Evolutionary conservation across 2,113 vertebrate species (phyloP).

Genomic region (Ptilorrhoa leucosticta): DNA sequence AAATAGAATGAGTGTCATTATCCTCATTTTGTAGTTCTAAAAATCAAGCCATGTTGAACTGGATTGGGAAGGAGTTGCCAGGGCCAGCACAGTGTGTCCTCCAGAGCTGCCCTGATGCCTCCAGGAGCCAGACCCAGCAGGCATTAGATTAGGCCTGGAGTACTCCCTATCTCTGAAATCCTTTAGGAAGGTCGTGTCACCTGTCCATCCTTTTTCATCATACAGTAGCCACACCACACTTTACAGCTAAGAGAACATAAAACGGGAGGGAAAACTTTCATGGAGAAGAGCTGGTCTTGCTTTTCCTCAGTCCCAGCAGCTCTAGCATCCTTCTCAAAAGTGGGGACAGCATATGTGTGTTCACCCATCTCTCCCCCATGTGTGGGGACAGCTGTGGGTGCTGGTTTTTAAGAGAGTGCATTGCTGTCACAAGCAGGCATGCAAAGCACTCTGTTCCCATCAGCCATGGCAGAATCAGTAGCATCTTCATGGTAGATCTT

Average conservation of each 20-base stretch:
- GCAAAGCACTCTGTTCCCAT: neutral
- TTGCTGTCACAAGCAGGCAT: neutral
- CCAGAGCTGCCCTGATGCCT: neutral
- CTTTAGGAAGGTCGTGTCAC: neutral
- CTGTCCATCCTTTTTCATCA: neutral
- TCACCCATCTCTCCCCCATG: rapidly evolving
- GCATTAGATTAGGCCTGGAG: neutral
- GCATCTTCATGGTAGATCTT: neutral
- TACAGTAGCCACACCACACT: no score
- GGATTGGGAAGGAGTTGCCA: neutral
- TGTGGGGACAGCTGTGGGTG: neutral
- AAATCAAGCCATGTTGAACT: neutral
- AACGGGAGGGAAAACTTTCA: neutral
- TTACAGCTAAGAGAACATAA: neutral
- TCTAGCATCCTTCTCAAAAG: neutral
- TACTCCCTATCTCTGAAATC: neutral
- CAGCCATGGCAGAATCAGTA: neutral
- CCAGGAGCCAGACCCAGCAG: neutral
- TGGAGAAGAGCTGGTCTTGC: neutral
- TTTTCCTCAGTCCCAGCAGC: neutral
- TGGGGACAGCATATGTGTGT: neutral
- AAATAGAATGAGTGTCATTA: neutral
- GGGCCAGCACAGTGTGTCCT: neutral
- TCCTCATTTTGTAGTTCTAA: neutral
- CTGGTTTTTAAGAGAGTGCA: neutral